Conservation (phyloP, 2,888 invertebrate species). For the Drosophila meridionalis region DNA sequence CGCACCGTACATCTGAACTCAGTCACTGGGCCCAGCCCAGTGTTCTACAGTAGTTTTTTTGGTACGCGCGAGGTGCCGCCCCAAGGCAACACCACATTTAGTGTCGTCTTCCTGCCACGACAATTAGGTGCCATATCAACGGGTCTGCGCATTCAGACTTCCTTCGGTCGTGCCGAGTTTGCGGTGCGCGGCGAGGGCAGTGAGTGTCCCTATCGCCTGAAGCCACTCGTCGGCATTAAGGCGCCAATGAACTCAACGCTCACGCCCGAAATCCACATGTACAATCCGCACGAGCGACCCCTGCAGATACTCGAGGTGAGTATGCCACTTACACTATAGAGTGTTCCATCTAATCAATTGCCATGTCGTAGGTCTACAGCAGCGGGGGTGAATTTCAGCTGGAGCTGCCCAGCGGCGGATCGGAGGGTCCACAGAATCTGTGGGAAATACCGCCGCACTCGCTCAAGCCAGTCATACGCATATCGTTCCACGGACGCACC, state of each 20-base stretch:
- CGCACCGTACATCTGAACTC: conserved; percentile 96
- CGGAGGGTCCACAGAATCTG: conserved; percentile 91
- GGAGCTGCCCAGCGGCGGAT: conserved; percentile 91
- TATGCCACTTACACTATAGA: background rate
- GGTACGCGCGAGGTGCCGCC: conserved; percentile 97
- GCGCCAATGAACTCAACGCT: conserved; percentile 96
- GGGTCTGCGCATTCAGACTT: conserved; percentile 96
- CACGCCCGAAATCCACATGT: conserved; percentile 94
- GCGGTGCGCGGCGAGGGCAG: conserved; percentile 93
- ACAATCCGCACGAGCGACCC: conserved; percentile 95
- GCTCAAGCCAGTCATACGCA: conserved; percentile 94
- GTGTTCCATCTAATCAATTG: background rate
- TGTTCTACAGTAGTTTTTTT: conserved; percentile 99
- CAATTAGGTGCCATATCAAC: conserved; percentile 95
- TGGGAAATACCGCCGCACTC: conserved; percentile 97
- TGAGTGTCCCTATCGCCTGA: conserved; percentile 95
- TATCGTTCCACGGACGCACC: conserved; percentile 91
- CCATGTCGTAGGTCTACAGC: conserved; percentile 88
- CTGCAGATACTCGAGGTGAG: conserved; percentile 92
- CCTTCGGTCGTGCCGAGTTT: conserved; percentile 95
- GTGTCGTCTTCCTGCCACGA: conserved; percentile 97
- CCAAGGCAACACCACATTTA: conserved; percentile 96
- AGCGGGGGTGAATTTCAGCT: conserved; percentile 96
- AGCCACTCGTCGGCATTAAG: conserved; percentile 95
- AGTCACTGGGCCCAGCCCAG: conserved; percentile 96